Conservation (phyloP, 2,113 vertebrate genomes). For the Nothocercus nigrocapillus region DNA sequence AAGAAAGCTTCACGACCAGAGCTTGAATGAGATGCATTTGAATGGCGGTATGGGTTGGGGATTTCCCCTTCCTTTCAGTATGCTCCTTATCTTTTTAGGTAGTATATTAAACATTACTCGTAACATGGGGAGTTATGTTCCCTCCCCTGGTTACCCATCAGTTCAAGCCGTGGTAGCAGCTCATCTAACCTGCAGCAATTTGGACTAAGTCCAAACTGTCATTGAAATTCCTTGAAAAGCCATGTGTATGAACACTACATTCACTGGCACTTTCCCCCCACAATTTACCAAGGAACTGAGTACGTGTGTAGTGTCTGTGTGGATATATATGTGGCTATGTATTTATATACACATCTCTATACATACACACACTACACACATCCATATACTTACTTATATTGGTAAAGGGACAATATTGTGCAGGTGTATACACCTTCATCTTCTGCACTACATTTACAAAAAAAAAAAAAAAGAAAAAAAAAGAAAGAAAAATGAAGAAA, state of each 20-base stretch:
- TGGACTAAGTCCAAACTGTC: conserved; percentile 68
- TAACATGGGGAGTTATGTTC: conserved; percentile 42
- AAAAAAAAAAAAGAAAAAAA: conserved; percentile 8
- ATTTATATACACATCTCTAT: conserved; percentile 24
- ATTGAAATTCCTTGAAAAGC: conserved; percentile 72
- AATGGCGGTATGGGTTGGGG: conserved; percentile 54
- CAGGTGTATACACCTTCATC: conserved; percentile 78
- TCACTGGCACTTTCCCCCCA: conserved; percentile 61
- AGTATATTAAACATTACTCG: conserved; percentile 54
- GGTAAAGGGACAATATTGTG: conserved; percentile 64
- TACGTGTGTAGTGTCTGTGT: conserved; percentile 62
- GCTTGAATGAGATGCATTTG: conserved; percentile 61
- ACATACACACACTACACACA: conserved; percentile 29
- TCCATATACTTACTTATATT: conserved; percentile 5
- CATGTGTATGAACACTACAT: conserved; percentile 74
- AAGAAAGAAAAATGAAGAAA: conserved; percentile 64
- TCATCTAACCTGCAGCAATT: conserved; percentile 64
- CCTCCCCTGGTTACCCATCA: conserved; percentile 59
- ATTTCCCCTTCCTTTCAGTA: conserved; percentile 52
- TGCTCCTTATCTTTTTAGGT: conserved; percentile 60
- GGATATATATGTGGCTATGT: conserved; percentile 34
- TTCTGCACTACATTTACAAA: conserved; percentile 78
- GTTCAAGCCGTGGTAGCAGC: conserved; percentile 66
- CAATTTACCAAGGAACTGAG: conserved; percentile 61
- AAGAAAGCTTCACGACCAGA: conserved; percentile 42